phyloP scores from a whole-genome alignment of 2,113 vertebrate genomes.

The Cyprinodon variegatus region DNA sequence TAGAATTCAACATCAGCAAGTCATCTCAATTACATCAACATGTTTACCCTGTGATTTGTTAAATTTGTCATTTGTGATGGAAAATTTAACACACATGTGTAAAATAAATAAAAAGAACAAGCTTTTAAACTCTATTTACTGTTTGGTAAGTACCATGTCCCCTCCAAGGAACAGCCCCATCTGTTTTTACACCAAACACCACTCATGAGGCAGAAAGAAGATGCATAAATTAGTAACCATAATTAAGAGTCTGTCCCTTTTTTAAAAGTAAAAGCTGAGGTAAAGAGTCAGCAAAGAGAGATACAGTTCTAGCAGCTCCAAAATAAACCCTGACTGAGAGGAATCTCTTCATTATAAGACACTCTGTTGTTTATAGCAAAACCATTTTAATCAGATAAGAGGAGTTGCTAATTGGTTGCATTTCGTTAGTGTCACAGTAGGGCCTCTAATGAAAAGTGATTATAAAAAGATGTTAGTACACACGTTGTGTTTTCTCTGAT shows the following conservation, averaged over 20 bases:
- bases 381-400: constrained; percentile 41
- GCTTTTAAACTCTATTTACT: not conserved
- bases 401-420: constrained; percentile 27
- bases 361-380: constrained; percentile 2
- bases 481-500: constrained; percentile 4
- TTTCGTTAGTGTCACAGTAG: constrained; percentile 32
- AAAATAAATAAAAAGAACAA: not conserved
- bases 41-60: no score
- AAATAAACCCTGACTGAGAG: constrained; percentile 5
- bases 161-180: not conserved
- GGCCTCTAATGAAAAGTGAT: constrained; percentile 33
- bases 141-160: not conserved
- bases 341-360: constrained; percentile 17
- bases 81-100: not conserved
- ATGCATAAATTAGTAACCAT: not conserved
- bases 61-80: no score
- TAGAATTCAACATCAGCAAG: no score
- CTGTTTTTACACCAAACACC: not conserved
- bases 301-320: constrained; percentile 7
- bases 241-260: constrained; percentile 1
- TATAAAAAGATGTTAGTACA: constrained; percentile 14
- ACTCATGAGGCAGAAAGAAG: no score
- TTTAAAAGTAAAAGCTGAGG: not conserved
- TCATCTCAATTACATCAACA: no score
- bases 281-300: not conserved